Percentiles rank a stretch among this genome's conserved stretches.
phyloP scores from a whole-genome alignment of 1,140 invertebrate genomes.

The Lanistes nyassanus region DNA sequence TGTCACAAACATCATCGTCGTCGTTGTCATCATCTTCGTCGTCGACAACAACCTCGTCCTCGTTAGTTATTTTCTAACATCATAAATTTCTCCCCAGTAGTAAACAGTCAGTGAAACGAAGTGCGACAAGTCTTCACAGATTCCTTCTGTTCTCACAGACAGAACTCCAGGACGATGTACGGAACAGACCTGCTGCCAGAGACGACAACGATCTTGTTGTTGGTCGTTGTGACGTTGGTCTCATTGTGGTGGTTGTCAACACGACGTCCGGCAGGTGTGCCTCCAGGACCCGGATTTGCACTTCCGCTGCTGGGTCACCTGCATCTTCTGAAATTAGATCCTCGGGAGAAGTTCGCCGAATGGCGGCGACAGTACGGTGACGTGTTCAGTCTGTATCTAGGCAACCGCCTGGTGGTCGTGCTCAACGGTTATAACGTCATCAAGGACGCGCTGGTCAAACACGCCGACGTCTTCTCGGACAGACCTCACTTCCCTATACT shows the following conservation, averaged over 20 bases:
- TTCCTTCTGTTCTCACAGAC: too few relatives aligned
- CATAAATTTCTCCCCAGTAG: too few relatives aligned
- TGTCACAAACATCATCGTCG: too few relatives aligned
- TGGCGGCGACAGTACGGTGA: slow-evolving; percentile 39
- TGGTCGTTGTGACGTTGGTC: slow-evolving; percentile 2
- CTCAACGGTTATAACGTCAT: slow-evolving; percentile 41
- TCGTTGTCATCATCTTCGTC: too few relatives aligned
- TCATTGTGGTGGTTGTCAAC: slow-evolving; percentile 4
- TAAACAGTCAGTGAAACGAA: too few relatives aligned
- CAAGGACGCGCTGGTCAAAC: slow-evolving; percentile 41
- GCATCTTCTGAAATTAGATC: slow-evolving; percentile 27
- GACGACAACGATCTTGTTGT: not conserved
- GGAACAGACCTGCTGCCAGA: too few relatives aligned
- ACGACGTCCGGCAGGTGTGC: slow-evolving; percentile 2
- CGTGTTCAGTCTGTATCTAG: slow-evolving; percentile 41
- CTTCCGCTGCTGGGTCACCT: slow-evolving; percentile 41
- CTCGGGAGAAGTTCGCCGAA: slow-evolving; percentile 7
- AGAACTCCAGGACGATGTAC: too few relatives aligned
- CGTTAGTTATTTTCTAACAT: too few relatives aligned
- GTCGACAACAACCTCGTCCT: too few relatives aligned
- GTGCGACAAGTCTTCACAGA: too few relatives aligned
- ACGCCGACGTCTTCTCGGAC: slow-evolving; percentile 36
- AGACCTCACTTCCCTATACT: slow-evolving; percentile 20
- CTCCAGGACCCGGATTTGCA: slow-evolving; percentile 12
- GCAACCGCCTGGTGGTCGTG: slow-evolving; percentile 32